Base-by-base conservation (phyloP, 2,888 invertebrate species). In the Nowickia ferox region DNA sequence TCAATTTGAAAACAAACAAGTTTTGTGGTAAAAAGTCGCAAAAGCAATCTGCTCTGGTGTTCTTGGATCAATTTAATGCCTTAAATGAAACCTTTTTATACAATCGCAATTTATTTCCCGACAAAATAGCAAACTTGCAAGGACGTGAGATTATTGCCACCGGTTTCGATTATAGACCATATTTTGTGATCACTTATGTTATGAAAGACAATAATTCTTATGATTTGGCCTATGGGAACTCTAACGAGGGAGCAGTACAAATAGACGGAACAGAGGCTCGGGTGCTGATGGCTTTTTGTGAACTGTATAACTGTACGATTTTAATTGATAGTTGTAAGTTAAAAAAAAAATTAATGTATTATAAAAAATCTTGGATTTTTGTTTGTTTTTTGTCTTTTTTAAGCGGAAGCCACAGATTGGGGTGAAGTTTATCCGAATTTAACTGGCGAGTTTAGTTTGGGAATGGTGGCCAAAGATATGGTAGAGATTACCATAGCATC, bases 401-500 rank as follows among this genome's bases (percentile, higher is more conserved):
- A 40, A 88, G 95, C 95, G 87, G 94, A 95, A 72, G 93, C 92
- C 51, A 92, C 94, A 30, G 94, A 95, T 90, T 96, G 96, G 96
- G 96, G 96, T 9, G 94, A 94, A 86, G 93, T 95, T 57, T 95
- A 93, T 88, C 93, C 94, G 13, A 96, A 96, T 88, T 93, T 94
- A 89, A 94, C 95, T 1, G 96, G 96, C 11, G 93, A 94, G 85
- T 96, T 96, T 19, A 93, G 96, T 11, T 87, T 96, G 51, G 96
- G 96, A 8, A 94, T 95, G 90, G 92, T 96, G 0, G 93, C 94
- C 9, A 93, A 93, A 86, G 95, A 95, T 88, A 93, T 93, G 57
- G 95, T 94, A 2, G 96, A 96, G 89, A 89, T 93, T 30, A 87
- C 89, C 61, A 89, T 93, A 79, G 90, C 90, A 5, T 91, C 91